phyloP scores from a whole-genome alignment of 2,797 vertebrate species.

The Oreonectes daqikongensis region DNA sequence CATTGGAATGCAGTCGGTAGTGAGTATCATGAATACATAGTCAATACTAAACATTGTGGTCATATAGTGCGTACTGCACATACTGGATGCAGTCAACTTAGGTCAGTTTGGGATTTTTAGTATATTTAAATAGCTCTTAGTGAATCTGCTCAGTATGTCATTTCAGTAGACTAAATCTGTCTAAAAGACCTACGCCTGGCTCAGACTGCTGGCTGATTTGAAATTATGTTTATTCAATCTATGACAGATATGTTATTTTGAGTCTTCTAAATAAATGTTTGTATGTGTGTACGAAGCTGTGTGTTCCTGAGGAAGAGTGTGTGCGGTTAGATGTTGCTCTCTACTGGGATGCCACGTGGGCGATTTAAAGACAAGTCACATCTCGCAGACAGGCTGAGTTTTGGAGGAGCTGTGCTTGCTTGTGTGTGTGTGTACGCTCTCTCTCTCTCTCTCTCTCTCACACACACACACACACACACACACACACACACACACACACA shows the following conservation, averaged over 20 bases:
- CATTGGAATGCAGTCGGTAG: not conserved
- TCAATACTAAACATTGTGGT: not conserved
- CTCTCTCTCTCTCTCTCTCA: too few species aligned
- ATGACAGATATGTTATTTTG: conserved; percentile 30
- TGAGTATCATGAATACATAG: not conserved
- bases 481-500: not conserved
- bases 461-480: not conserved
- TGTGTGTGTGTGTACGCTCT: not conserved
- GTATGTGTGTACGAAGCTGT: not conserved
- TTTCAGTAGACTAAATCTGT: conserved; percentile 27
- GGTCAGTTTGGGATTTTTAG: not conserved
- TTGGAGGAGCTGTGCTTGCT: not conserved
- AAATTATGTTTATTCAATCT: conserved; percentile 25
- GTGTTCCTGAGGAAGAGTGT: conserved; percentile 25
- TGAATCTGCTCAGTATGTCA: conserved; percentile 18
- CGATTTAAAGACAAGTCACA: conserved; percentile 36
- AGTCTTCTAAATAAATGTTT: conserved; percentile 29
- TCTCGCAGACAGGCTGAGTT: conserved; percentile 32
- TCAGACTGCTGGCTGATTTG: conserved; percentile 11
- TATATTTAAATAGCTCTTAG: conserved; percentile 18
- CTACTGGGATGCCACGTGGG: conserved; percentile 38
- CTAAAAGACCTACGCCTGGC: conserved; percentile 4
- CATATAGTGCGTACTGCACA: not conserved
- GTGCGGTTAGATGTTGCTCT: conserved; percentile 16
- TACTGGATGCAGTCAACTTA: not conserved